phyloP scores from a whole-genome alignment of 2,797 vertebrate species.

The Gallirallus australis region DNA sequence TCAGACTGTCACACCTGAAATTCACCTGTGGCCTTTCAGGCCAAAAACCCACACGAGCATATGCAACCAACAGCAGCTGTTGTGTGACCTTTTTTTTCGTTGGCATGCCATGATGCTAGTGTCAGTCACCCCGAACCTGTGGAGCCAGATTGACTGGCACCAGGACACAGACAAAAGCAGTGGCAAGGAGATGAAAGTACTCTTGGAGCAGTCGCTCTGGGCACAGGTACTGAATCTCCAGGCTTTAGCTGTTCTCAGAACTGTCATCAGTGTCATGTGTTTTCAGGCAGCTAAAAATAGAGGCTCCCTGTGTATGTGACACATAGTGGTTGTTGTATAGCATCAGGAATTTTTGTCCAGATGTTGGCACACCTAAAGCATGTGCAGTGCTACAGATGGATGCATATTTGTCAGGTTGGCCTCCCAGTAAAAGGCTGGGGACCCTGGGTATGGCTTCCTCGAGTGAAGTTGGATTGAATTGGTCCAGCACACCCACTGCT shows the following conservation, averaged over 20 bases:
- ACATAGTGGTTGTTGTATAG: neutral
- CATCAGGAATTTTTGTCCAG: conserved; percentile 3
- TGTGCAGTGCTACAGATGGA: neutral
- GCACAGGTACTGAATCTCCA: neutral
- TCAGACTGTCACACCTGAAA: neutral
- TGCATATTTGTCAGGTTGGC: neutral
- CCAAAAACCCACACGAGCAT: neutral
- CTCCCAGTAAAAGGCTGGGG: neutral
- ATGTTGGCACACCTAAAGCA: neutral
- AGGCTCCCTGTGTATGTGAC: neutral
- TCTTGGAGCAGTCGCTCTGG: neutral
- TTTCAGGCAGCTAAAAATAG: conserved; percentile 24
- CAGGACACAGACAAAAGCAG: neutral
- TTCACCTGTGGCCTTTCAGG: neutral
- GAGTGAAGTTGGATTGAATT: neutral
- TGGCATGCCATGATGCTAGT: rapidly evolving
- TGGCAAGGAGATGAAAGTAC: neutral
- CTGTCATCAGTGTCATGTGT: neutral
- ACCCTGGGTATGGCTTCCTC: neutral
- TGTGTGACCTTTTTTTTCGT: neutral
- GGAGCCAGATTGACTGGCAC: neutral
- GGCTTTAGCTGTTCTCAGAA: neutral
- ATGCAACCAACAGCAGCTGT: neutral
- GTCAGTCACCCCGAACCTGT: neutral
- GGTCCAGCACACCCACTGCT: neutral